phyloP scores from a whole-genome alignment of 2,113 vertebrate species.

The Thunnus maccoyii region DNA sequence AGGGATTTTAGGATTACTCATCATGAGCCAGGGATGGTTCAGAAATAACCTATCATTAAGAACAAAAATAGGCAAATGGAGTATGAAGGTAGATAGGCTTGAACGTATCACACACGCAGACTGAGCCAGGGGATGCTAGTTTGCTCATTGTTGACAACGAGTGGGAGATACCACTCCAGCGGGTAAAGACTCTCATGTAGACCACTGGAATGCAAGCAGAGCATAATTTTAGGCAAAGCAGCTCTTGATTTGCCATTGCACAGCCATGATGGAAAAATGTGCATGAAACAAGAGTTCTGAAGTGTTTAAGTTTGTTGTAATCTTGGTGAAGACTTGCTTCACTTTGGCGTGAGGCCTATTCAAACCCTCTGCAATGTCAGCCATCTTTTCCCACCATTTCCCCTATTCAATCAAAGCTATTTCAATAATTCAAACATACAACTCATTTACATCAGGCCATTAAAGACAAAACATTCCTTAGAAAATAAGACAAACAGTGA shows the following conservation, averaged over 20 bases:
- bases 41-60: conserved; percentile 74
- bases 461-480: conserved; percentile 57
- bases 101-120: neutral
- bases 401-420: conserved; percentile 52
- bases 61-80: conserved; percentile 57
- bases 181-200: conserved; percentile 38
- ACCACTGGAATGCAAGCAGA: conserved; percentile 18
- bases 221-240: conserved; percentile 47
- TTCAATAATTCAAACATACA: conserved; percentile 69
- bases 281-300: neutral
- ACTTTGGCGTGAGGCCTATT: neutral
- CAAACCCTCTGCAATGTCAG: neutral
- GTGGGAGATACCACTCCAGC: conserved; percentile 43
- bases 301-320: neutral
- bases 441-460: conserved; percentile 65
- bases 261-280: neutral
- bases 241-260: conserved; percentile 45
- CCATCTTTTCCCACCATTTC: conserved; percentile 18
- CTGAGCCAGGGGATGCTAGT: neutral
- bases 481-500: conserved; percentile 67
- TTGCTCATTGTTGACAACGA: conserved; percentile 33
- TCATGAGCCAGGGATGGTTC: conserved; percentile 59
- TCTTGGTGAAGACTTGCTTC: neutral
- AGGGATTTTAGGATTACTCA: conserved; percentile 78
- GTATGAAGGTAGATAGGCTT: conserved; percentile 58